Evolutionary conservation across 53 echinoderm and acorn worm genomes (phyloP).

Genomic region (Echinometra lucunter): DNA sequence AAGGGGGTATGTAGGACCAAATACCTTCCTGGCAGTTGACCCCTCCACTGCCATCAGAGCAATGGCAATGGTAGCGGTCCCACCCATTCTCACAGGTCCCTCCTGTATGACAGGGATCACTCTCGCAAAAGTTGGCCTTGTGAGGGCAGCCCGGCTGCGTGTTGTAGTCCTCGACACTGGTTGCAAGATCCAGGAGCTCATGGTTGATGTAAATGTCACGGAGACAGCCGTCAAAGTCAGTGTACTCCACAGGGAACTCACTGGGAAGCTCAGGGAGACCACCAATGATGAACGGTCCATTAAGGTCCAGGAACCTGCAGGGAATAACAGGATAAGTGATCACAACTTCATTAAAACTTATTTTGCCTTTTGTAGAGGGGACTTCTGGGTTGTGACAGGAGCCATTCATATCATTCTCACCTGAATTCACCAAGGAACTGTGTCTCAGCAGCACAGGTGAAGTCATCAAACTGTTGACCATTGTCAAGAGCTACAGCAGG

Average conservation of each 20-base stretch:
- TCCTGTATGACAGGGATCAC: slow-evolving; percentile 79
- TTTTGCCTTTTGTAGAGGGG: no score
- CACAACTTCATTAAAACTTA: no score
- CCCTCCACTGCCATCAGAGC: slow-evolving; percentile 80
- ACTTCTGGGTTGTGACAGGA: no score
- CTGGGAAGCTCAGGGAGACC: slow-evolving; percentile 87
- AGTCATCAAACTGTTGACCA: slow-evolving; percentile 75
- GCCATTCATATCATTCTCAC: slow-evolving; percentile 64
- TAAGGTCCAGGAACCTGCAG: slow-evolving; percentile 84
- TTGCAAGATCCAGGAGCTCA: slow-evolving; percentile 85
- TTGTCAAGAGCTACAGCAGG: slow-evolving; percentile 78
- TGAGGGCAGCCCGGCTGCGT: slow-evolving; percentile 84
- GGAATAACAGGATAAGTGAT: not conserved
- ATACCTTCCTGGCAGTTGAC: slow-evolving; percentile 95
- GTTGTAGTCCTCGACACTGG: slow-evolving; percentile 84
- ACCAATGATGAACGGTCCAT: slow-evolving; percentile 92
- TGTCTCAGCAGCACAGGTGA: slow-evolving; percentile 86
- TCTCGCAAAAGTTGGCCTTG: slow-evolving; percentile 84
- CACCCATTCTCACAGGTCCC: slow-evolving; percentile 83
- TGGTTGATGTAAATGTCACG: slow-evolving; percentile 90
- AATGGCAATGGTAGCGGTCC: slow-evolving; percentile 87
- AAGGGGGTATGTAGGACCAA: not conserved
- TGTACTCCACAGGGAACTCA: slow-evolving; percentile 86
- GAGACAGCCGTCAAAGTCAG: slow-evolving; percentile 91
- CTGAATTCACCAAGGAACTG: slow-evolving; percentile 77